These are phyloP conservation scores for Leptinotarsa haldemani DNA, from an alignment of 2,888 invertebrate genomes.

Conservation along the genomic window DNA sequence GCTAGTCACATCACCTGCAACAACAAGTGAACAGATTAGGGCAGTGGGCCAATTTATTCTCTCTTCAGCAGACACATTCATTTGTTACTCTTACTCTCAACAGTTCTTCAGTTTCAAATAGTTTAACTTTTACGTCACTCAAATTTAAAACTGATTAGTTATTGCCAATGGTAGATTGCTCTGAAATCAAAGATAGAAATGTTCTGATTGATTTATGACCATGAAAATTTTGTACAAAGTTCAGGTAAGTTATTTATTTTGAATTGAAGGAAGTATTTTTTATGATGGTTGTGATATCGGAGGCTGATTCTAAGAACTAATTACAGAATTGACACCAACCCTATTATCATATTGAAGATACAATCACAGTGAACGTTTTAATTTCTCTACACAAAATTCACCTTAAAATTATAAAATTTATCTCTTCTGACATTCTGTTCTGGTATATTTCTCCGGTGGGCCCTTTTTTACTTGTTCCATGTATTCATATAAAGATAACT, in stretches of 20 bases:
- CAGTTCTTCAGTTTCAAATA: no score
- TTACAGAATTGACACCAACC: not conserved
- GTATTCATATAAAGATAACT: slow-evolving; percentile 54
- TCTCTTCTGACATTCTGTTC: slow-evolving; percentile 42
- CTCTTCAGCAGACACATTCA: no score
- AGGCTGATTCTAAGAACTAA: slow-evolving; percentile 25
- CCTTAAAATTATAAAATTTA: slow-evolving; percentile 35
- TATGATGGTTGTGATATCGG: not conserved
- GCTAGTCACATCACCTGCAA: no score
- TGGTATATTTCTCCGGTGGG: slow-evolving; percentile 39
- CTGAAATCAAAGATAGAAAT: not conserved
- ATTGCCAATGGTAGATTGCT: not conserved
- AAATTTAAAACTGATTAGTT: no score
- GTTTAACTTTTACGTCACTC: no score
- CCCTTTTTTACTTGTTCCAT: slow-evolving; percentile 57
- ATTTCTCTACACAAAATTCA: slow-evolving; percentile 40
- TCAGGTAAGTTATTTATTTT: not conserved
- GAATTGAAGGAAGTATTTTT: not conserved
- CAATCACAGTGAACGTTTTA: slow-evolving; percentile 35
- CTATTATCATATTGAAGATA: slow-evolving; percentile 25
- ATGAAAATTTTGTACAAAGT: slow-evolving; percentile 15
- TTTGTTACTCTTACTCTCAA: no score
- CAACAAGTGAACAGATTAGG: no score
- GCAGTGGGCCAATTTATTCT: no score
- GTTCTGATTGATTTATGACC: slow-evolving; percentile 1